Evolutionary conservation across 2,888 invertebrate genomes (phyloP), one percentile per base, ranked within the genome.

Genomic region (Griposia aprilina): DNA sequence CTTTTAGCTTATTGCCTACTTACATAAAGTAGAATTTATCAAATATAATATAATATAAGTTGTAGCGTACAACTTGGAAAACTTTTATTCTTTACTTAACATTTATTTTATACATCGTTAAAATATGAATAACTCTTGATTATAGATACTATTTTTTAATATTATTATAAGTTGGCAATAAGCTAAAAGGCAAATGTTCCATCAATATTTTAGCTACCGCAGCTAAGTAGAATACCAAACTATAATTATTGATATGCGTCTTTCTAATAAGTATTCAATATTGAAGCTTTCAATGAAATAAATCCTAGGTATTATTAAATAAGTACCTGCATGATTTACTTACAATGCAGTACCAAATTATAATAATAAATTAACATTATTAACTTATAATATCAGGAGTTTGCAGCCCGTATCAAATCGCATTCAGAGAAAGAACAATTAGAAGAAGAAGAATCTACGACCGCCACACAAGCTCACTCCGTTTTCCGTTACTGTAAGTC

Each of bases 241-340:
- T 60, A 55, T n/a, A n/a, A n/a, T 52, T 45, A 80, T 45, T 20
- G 23, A 23, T 52, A 52, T 17, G 6, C 11, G 8, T 50, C 3
- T 52, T 45, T 55, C 17, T 30, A 17, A 48, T 45, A 50, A 17
- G 23, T 48, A 45, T 55, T 71, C 23, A 36, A n/a, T 36, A 60
- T 36, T 17, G 36, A 55, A 30, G 7, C 23, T 72, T 80, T 72
- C 52, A 62, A 62, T 13, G 0, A 80, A 48, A 36, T 71, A 1
- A 48, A 26, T 23, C 23, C 8, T n/a, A 30, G 7, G 3, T 52
- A 50, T 59, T 45, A 52, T 45, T 45, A n/a, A 36, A 52, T 30
- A 30, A 36, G n/a, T 36, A 13, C 5, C 59, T 15, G 26, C 5
- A 69, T 15, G 26, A 50, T n/a, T 8, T 2, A 78, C 5, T 41